Base-by-base conservation (phyloP, 2,888 invertebrate species). In the Nemoura dubitans region DNA sequence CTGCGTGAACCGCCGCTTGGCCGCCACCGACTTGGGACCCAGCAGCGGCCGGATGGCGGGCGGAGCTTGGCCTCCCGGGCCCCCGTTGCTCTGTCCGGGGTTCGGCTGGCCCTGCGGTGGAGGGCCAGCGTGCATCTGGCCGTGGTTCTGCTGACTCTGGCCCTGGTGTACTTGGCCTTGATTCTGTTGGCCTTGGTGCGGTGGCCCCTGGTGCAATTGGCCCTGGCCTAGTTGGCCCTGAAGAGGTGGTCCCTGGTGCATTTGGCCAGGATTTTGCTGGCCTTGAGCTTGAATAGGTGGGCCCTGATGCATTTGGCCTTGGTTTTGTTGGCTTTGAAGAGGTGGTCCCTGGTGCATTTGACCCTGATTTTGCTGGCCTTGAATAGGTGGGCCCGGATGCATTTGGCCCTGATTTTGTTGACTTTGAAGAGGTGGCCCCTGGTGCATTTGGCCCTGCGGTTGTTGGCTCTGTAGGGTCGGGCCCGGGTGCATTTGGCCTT, bases 1-100 rank as follows among this genome's bases (percentile, higher is more conserved):
- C 42, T 87, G 87, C n/a, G 87, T 87, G 84, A 88, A 88, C 21
- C 88, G 84, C 29, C 88, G 76, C 81, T 88, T 88, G 36, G 86
- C 87, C 0, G 83, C 86, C 42, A 77, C 86, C 42, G 76, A 6
- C 76, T 87, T 86, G 26, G 36, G 36, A 6, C 82, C 85, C 27
- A 83, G 78, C 14, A 85, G 86, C 25, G 83, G 77, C 29, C 42
- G 86, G 10, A 36, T 36, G 36, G 5, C 36, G 36, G 77, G 85
- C 27, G 85, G 85, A 25, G 77, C 83, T 77, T 86, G 87, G 29
- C 28, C 16, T 77, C 30, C 36, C 26, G 83, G 82, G n/a, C n/a
- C n/a, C n/a, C n/a, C n/a, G n/a, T n/a, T n/a, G n/a, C n/a, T n/a
- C 80, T 80, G 80, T 43, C 29, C 30, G 77, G 77, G 86, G 10